These are phyloP conservation scores for Acanthacorydalis orientalis DNA, from an alignment of 2,888 invertebrate species.

Conservation along the genomic window DNA sequence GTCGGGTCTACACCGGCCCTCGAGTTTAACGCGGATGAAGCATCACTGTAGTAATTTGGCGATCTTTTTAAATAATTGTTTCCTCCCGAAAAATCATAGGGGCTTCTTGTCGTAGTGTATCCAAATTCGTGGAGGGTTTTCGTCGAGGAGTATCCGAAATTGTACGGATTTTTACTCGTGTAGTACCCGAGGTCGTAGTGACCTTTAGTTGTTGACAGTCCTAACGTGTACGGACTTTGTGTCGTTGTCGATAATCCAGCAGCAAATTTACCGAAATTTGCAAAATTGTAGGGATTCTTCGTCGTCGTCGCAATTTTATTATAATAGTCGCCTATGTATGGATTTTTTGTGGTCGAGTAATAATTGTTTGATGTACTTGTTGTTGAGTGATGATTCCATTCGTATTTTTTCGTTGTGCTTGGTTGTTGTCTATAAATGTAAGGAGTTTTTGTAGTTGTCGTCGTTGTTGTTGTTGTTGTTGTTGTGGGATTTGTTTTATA, in stretches of 20 bases:
- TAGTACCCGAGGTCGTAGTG: no score
- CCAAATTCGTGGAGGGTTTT: neutral
- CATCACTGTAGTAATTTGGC: constrained; percentile 30
- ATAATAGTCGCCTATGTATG: constrained; percentile 30
- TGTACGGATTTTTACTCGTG: no score
- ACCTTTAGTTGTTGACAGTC: no score
- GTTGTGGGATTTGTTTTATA: constrained; percentile 15
- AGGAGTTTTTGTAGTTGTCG: constrained; percentile 12
- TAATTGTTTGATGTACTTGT: constrained; percentile 3
- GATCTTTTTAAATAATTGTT: constrained; percentile 29
- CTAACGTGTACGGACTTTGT: neutral
- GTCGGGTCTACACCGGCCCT: no score
- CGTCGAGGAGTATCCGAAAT: no score
- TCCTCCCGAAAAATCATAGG: constrained; percentile 18
- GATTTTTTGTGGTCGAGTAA: constrained; percentile 30
- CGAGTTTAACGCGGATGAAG: neutral
- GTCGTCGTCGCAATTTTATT: constrained; percentile 32
- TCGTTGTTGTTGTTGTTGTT: constrained; percentile 9
- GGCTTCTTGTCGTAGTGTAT: constrained; percentile 17
- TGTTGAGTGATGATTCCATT: neutral
- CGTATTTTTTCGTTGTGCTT: constrained; percentile 11
- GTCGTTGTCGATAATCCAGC: constrained; percentile 5
- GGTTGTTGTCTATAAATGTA: constrained; percentile 8
- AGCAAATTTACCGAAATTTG: constrained; percentile 20
- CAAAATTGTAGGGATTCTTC: constrained; percentile 33